phyloP scores from a whole-genome alignment of 2,888 invertebrate genomes.

The Lordiphosa fenestrarum region DNA sequence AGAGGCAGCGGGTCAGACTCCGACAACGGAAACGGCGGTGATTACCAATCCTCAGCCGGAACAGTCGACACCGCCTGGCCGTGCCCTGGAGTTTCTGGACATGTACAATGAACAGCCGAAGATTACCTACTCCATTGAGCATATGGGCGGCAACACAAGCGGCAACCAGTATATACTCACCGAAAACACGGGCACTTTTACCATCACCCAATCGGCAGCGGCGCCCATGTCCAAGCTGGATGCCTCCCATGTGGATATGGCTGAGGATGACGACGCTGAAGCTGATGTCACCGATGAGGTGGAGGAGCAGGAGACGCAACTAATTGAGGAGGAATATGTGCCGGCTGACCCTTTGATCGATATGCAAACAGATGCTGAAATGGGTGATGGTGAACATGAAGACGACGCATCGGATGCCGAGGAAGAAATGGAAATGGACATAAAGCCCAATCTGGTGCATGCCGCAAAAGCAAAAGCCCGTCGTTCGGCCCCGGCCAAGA shows the following conservation, averaged over 20 bases:
- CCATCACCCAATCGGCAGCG: constrained; percentile 65
- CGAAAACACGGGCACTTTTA: constrained; percentile 77
- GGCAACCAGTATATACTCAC: constrained; percentile 78
- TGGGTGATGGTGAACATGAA: constrained; percentile 45
- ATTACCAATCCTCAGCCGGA: constrained; percentile 36
- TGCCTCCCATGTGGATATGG: constrained; percentile 43
- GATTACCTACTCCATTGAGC: constrained; percentile 79
- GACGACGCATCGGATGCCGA: constrained; percentile 44
- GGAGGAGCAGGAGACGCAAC: constrained; percentile 63
- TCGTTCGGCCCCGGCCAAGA: constrained; percentile 31
- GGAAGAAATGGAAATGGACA: constrained; percentile 42
- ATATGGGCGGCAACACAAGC: constrained; percentile 69
- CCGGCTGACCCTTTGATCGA: constrained; percentile 65
- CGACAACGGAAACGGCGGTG: constrained; percentile 32
- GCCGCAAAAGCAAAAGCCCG: constrained; percentile 29
- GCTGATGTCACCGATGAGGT: constrained; percentile 55
- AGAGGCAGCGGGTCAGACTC: constrained; percentile 20
- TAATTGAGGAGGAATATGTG: constrained; percentile 74
- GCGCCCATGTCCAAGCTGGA: constrained; percentile 63
- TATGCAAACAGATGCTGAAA: constrained; percentile 45
- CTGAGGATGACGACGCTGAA: constrained; percentile 64
- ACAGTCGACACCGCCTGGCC: constrained; percentile 31
- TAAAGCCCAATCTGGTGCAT: constrained; percentile 48
- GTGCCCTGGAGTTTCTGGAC: constrained; percentile 77
- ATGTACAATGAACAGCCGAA: constrained; percentile 78